Percentiles rank a stretch among this genome's conserved stretches.
These are phyloP conservation scores for Solea senegalensis DNA, from an alignment of 2,113 vertebrate genomes.

Conservation along the genomic window DNA sequence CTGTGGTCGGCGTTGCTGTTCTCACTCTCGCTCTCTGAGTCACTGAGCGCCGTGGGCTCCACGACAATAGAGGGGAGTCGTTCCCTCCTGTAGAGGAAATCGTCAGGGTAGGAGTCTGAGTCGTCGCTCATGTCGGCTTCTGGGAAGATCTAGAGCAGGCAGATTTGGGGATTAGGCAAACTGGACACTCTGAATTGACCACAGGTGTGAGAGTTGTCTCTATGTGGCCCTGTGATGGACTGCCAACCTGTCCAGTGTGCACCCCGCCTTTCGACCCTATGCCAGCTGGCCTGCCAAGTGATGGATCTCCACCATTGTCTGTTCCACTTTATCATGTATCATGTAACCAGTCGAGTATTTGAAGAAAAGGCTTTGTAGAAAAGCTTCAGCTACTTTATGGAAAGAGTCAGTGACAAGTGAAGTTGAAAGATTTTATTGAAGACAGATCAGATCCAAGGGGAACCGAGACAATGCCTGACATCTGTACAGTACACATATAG, in stretches of 20 bases:
- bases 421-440: too few relatives aligned
- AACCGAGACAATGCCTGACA: too few relatives aligned
- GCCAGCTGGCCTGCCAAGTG: background rate
- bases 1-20: conserved; percentile 1
- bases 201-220: too few relatives aligned
- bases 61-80: conserved; percentile 81
- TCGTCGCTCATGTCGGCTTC: conserved; percentile 54
- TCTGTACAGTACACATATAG: too few relatives aligned
- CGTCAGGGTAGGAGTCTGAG: conserved; percentile 34
- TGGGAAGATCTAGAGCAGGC: conserved; percentile 71
- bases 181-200: too few relatives aligned
- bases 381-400: too few relatives aligned
- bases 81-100: conserved; percentile 59
- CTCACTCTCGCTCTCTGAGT: conserved; percentile 53
- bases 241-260: too few relatives aligned
- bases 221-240: too few relatives aligned
- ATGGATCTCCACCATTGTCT: background rate
- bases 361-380: too few relatives aligned
- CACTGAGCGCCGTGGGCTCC: conserved; percentile 72
- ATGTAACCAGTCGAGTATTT: background rate
- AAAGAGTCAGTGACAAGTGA: too few relatives aligned
- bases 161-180: background rate
- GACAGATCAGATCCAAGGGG: too few relatives aligned
- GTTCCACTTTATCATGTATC: background rate
- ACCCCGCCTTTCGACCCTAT: too few relatives aligned